Evolutionary conservation across 2,797 vertebrate species (phyloP).

Genomic region (Liparis tanakae): DNA sequence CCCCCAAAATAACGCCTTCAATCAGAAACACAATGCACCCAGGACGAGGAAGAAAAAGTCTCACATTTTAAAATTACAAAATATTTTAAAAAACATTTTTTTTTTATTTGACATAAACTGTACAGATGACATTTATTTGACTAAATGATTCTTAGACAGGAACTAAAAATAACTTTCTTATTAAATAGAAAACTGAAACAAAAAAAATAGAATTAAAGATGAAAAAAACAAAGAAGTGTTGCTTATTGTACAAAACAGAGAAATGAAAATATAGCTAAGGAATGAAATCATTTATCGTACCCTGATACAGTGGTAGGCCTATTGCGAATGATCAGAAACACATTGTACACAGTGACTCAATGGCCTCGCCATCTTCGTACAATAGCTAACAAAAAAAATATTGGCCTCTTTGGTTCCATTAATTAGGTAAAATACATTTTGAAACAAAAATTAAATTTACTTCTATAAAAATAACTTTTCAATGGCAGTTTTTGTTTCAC

Average conservation of each 20-base stretch:
- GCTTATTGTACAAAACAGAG: constrained; percentile 92
- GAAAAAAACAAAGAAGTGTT: constrained; percentile 81
- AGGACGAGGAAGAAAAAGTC: neutral
- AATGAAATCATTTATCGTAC: constrained; percentile 90
- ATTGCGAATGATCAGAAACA: constrained; percentile 84
- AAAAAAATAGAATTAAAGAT: constrained; percentile 87
- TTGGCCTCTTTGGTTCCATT: constrained; percentile 99
- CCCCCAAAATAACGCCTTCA: constrained; percentile 1
- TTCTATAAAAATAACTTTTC: constrained; percentile 99
- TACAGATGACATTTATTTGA: constrained; percentile 96
- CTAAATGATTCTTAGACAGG: constrained; percentile 96
- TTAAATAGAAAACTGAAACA: constrained; percentile 96
- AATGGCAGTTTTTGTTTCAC: constrained; percentile 92
- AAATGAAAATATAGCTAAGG: constrained; percentile 87
- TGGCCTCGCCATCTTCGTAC: constrained; percentile 89
- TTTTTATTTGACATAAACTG: constrained; percentile 96
- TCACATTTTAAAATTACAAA: constrained; percentile 76
- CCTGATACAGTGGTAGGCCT: constrained; percentile 95
- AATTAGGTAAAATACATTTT: constrained; percentile 97
- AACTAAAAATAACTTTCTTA: constrained; percentile 95
- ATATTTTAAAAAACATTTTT: constrained; percentile 85
- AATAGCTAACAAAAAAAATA: constrained; percentile 87
- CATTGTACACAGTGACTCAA: constrained; percentile 86
- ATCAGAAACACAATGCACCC: neutral
- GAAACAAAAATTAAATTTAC: constrained; percentile 92